Percentiles rank a stretch among this genome's conserved stretches.
These are phyloP conservation scores for Drosophila sturtevanti DNA, from an alignment of 1,140 invertebrate species.

Conservation along the genomic window DNA sequence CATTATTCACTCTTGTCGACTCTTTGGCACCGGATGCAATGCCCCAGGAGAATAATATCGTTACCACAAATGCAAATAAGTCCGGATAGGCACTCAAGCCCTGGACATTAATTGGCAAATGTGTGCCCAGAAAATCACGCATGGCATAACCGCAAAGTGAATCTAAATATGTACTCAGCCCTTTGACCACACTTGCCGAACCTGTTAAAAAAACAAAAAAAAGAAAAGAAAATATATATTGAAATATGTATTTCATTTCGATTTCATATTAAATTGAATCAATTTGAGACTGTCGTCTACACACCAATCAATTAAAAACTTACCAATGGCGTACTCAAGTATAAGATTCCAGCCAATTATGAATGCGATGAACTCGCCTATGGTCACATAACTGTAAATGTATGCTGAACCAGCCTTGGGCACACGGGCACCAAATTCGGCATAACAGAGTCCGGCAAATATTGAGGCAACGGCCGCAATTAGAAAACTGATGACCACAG, in stretches of 20 bases:
- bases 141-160: conserved; percentile 90
- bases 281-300: conserved; percentile 32
- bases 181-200: conserved; percentile 95
- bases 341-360: conserved; percentile 95
- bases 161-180: conserved; percentile 95
- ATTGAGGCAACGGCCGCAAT: conserved; percentile 94
- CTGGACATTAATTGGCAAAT: conserved; percentile 88
- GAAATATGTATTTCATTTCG: conserved; percentile 19
- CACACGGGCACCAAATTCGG: conserved; percentile 93
- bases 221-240: conserved; percentile 1
- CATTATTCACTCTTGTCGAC: conserved; percentile 93
- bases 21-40: conserved; percentile 93
- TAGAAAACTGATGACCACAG: conserved; percentile 93
- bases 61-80: conserved; percentile 90
- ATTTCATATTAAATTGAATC: conserved; percentile 50
- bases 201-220: conserved; percentile 83
- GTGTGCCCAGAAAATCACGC: conserved; percentile 85
- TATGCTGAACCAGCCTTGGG: conserved; percentile 94
- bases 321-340: conserved; percentile 94
- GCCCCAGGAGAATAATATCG: conserved; percentile 87
- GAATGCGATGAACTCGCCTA: conserved; percentile 92
- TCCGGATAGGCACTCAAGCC: conserved; percentile 92
- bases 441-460: conserved; percentile 94
- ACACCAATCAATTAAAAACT: conserved; percentile 56
- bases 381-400: conserved; percentile 93